Base-by-base conservation (phyloP, 2,888 invertebrate species). In the Prenolepis imparis region DNA sequence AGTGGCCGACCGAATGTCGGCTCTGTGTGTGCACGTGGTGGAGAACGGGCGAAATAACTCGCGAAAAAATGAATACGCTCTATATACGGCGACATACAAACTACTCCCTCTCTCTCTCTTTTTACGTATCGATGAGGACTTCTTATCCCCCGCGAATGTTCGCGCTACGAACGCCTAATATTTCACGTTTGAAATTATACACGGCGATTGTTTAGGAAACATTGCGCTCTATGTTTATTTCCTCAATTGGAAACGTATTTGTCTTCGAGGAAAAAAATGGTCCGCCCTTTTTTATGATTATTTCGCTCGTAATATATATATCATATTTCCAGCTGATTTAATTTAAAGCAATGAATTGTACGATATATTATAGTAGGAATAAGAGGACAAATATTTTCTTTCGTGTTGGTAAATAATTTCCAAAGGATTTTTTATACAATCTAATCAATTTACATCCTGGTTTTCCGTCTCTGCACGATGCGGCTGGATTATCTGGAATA, bases 1-100 rank as follows among this genome's bases (percentile, higher is more conserved):
- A 77, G 93, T 92, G 92, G 91, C 92, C 93, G 88, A 85, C 88
- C 91, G 83, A 91, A 90, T 88, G 90, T 85, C 90, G 87, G 89
- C 87, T 91, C 87, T 91, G 89, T 89, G 87, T 90, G 87, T 89
- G 87, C 92, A 88, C 89, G 82, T 89, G 75, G 86, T 85, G 83
- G 86, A 86, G 83, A 83, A 52, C 88, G 88, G 84, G 44, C 81
- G 86, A 86, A 89, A 86, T 88, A 86, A 83, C 82, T 86, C 82
- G 85, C 68, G 52, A 82, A 85, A 85, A 77, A 75, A 64, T 75
- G 75, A 82, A 78, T 74, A 68, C 63, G 78, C 4, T 18, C 72
- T 78, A 12, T 55, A 48, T 48, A 36, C 66, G 15, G 55, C 41
- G 32, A 24, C n/a, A 66, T 48, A 28, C 21, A 24, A 48, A 48